Percentiles rank a stretch among this genome's conserved stretches.
Conservation (phyloP, 2,888 invertebrate species). For the Lathronympha strigana region DNA sequence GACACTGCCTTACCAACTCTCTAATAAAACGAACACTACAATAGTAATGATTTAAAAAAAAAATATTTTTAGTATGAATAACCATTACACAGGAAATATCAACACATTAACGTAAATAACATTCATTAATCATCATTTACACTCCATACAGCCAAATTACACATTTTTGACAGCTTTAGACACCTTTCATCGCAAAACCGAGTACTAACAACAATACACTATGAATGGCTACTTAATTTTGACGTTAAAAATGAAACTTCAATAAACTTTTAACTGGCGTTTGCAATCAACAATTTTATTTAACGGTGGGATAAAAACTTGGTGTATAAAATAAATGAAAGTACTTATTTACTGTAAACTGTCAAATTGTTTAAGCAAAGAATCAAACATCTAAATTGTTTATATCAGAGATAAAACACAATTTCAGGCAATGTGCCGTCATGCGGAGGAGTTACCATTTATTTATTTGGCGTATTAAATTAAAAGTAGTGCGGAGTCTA, state of each 20-base stretch:
- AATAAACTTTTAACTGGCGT: not conserved
- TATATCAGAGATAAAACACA: too few relatives aligned
- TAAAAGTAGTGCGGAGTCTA: too few relatives aligned
- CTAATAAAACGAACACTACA: not conserved
- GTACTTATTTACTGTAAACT: conserved; percentile 11
- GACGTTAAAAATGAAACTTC: conserved; percentile 48
- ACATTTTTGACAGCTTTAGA: conserved; percentile 21
- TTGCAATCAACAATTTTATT: conserved; percentile 8
- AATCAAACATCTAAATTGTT: too few relatives aligned
- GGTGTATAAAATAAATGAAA: not conserved
- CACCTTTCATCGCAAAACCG: conserved; percentile 58
- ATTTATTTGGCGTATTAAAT: too few relatives aligned
- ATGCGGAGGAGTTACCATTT: too few relatives aligned
- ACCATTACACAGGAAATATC: not conserved
- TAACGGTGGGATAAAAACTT: conserved; percentile 4
- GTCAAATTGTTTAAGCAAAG: too few relatives aligned
- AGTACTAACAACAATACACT: conserved; percentile 53
- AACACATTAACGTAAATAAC: not conserved
- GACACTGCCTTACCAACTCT: not conserved
- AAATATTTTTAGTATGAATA: not conserved
- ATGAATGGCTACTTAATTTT: conserved; percentile 75
- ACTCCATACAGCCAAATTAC: conserved; percentile 30
- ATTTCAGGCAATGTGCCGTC: too few relatives aligned
- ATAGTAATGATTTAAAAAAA: conserved; percentile 11
- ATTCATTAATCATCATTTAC: conserved; percentile 35